A percentile compares a stretch with the other conserved stretches of the same genome.
These are phyloP conservation scores for Otocyon megalotis DNA, from an alignment of 2,113 vertebrate species.

Conservation along the genomic window DNA sequence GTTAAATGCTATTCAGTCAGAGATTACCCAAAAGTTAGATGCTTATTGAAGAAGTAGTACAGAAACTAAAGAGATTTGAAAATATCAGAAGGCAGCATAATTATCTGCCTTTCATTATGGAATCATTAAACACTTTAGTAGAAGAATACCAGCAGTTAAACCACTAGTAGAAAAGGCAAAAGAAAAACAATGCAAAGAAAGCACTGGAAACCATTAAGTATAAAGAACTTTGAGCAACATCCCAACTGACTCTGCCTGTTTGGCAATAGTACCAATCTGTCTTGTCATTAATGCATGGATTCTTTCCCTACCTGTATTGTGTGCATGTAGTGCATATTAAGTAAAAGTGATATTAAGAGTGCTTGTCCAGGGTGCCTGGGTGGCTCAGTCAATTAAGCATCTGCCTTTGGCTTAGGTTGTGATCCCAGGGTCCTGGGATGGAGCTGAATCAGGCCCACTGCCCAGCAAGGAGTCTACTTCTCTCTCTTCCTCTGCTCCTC, in stretches of 20 bases:
- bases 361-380: not conserved
- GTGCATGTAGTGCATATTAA: constrained; percentile 86
- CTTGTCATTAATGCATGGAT: constrained; percentile 85
- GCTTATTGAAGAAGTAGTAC: constrained; percentile 97
- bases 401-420: too few species aligned
- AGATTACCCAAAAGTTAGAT: constrained; percentile 97
- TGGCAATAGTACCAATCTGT: constrained; percentile 83
- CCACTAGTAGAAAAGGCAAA: constrained; percentile 98
- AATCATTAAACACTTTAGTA: constrained; percentile 97
- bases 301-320: constrained; percentile 81
- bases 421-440: too few species aligned
- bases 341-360: constrained; percentile 77
- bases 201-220: constrained; percentile 90
- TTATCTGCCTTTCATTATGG: constrained; percentile 99
- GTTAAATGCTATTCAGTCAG: constrained; percentile 96
- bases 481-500: not conserved
- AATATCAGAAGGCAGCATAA: constrained; percentile 99
- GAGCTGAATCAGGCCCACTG: too few species aligned
- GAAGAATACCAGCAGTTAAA: constrained; percentile 98
- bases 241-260: constrained; percentile 83
- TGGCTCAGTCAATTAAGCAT: too few species aligned
- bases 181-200: constrained; percentile 98
- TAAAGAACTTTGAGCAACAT: constrained; percentile 81
- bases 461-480: not conserved
- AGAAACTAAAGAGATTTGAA: constrained; percentile 98